phyloP scores from a whole-genome alignment of 2,888 invertebrate genomes.

The Leptopilina drosophilae region DNA sequence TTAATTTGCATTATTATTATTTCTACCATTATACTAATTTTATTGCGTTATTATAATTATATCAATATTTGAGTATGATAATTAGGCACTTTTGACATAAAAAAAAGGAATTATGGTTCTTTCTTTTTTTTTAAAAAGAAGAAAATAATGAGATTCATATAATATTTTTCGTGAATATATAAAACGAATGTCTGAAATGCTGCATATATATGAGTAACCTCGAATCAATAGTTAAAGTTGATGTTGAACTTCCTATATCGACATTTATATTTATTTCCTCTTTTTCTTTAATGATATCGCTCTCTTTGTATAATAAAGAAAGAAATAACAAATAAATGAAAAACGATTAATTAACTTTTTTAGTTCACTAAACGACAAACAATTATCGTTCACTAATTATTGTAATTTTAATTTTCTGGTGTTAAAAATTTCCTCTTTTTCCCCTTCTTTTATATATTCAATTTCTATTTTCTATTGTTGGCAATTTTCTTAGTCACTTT shows the following conservation, averaged over 20 bases:
- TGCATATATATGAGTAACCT: conserved; percentile 13
- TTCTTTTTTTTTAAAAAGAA: background rate
- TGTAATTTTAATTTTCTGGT: background rate
- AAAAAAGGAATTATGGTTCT: background rate
- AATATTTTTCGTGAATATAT: background rate
- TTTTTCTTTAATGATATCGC: background rate
- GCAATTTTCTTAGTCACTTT: background rate
- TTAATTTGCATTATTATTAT: too few relatives aligned
- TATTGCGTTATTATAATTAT: background rate
- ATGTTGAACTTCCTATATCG: conserved; percentile 26
- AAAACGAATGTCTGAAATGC: background rate
- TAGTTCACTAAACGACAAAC: background rate
- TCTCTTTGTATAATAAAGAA: conserved; percentile 3
- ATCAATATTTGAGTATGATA: conserved; percentile 10
- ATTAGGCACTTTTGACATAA: background rate
- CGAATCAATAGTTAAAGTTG: conserved; percentile 22
- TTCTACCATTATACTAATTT: too few relatives aligned
- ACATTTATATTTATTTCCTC: background rate
- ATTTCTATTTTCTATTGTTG: conserved; percentile 10
- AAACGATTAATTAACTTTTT: background rate
- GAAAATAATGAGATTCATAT: background rate
- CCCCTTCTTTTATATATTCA: background rate
- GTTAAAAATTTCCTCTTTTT: background rate
- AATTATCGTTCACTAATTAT: background rate
- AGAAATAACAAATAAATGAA: background rate